Percentiles rank a stretch among this genome's conserved stretches.
phyloP scores from a whole-genome alignment of 2,113 vertebrate species.

The Marmota flaviventris region DNA sequence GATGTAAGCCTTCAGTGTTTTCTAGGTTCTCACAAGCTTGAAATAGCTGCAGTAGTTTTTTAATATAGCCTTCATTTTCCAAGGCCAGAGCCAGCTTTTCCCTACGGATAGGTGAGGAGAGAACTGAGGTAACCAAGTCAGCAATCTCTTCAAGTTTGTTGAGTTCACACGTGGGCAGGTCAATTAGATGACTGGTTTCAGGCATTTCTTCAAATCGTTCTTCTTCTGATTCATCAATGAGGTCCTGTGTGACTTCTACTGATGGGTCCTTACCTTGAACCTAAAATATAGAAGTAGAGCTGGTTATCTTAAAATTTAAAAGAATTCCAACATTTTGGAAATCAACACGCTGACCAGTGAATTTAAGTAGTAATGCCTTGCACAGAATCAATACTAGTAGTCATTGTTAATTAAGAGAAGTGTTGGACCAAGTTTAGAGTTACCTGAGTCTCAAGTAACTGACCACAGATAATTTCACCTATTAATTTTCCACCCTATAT shows the following conservation, averaged over 20 bases:
- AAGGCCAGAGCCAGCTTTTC: conserved; percentile 98
- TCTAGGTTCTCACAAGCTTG: conserved; percentile 97
- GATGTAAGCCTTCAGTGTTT: conserved; percentile 97
- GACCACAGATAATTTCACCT: background rate
- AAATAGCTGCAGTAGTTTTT: conserved; percentile 98
- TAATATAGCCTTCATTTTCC: conserved; percentile 97
- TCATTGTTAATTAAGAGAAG: no score
- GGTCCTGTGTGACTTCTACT: conserved; percentile 98
- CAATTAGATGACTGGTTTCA: conserved; percentile 96
- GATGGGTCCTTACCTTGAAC: conserved; percentile 99
- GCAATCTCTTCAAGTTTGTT: conserved; percentile 98
- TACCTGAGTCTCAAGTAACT: background rate
- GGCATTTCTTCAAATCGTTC: conserved; percentile 98
- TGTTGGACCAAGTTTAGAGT: background rate
- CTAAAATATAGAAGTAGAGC: conserved; percentile 83
- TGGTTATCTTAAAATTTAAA: conserved; percentile 75
- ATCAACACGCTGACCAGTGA: conserved; percentile 46
- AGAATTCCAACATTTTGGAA: conserved; percentile 56
- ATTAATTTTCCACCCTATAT: background rate
- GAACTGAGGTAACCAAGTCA: conserved; percentile 97
- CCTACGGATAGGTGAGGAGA: conserved; percentile 97
- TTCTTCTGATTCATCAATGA: conserved; percentile 99
- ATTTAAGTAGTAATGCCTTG: conserved; percentile 23
- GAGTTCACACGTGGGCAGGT: conserved; percentile 97
- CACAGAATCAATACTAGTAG: no score